phyloP scores from a whole-genome alignment of 2,888 invertebrate species.

The Patella pellucida region DNA sequence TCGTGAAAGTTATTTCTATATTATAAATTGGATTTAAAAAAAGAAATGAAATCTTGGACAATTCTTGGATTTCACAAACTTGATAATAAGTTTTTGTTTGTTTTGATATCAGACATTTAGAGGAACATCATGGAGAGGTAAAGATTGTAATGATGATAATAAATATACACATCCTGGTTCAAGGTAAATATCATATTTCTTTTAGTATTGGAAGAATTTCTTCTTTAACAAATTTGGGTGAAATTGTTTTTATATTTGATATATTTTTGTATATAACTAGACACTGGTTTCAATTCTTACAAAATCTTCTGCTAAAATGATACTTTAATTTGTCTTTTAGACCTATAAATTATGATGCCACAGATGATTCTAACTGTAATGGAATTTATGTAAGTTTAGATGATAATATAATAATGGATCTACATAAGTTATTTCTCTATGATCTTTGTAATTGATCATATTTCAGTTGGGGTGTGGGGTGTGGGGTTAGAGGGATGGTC shows the following conservation, averaged over 20 bases:
- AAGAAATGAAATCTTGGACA: no score
- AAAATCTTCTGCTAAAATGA: no score
- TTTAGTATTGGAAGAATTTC: background rate
- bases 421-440: no score
- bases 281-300: background rate
- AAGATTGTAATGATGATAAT: conserved; percentile 62
- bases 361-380: conserved; percentile 70
- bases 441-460: no score
- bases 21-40: no score
- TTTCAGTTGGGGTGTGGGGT: no score
- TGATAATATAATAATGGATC: no score
- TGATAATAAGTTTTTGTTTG: no score
- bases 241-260: background rate
- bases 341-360: conserved; percentile 57
- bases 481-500: no score
- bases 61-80: no score
- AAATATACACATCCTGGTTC: conserved; percentile 57
- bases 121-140: conserved; percentile 66
- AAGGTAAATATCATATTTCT: conserved; percentile 37
- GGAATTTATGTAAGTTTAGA: conserved; percentile 67
- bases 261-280: background rate
- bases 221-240: background rate
- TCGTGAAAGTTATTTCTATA: no score
- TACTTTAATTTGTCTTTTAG: conserved; percentile 46
- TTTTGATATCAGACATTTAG: conserved; percentile 55